Conservation (phyloP, 2,113 vertebrate genomes). For the Balaeniceps rex region DNA sequence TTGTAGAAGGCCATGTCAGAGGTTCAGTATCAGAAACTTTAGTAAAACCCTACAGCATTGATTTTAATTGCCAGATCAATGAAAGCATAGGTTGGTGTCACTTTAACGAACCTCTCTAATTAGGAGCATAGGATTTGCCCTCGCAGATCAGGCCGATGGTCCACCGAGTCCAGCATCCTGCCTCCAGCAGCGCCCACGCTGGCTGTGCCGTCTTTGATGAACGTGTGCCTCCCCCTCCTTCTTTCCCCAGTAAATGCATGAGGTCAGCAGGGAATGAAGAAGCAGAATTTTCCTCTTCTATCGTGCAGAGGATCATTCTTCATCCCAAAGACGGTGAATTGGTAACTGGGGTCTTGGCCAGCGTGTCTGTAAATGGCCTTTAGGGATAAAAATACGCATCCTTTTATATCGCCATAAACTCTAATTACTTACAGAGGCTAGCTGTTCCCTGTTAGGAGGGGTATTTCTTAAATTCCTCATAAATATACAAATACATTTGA, state of each 20-base stretch:
- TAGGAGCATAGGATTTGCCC: neutral
- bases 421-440: neutral
- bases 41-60: neutral
- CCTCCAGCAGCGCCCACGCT: neutral
- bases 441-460: neutral
- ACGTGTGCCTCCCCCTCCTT: neutral
- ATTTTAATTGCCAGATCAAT: neutral
- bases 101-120: neutral
- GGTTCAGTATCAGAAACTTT: neutral
- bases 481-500: neutral
- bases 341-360: neutral
- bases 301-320: neutral
- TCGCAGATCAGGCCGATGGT: neutral
- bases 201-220: neutral
- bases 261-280: neutral
- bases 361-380: neutral
- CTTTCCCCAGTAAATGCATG: neutral
- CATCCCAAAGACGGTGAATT: neutral
- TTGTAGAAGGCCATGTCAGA: neutral
- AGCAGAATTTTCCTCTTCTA: neutral
- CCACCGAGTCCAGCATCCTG: neutral
- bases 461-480: neutral
- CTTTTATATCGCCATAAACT: neutral
- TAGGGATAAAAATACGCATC: neutral
- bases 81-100: neutral